These are phyloP conservation scores for Drosophila funebris DNA, from an alignment of 1,140 invertebrate species.

Conservation along the genomic window DNA sequence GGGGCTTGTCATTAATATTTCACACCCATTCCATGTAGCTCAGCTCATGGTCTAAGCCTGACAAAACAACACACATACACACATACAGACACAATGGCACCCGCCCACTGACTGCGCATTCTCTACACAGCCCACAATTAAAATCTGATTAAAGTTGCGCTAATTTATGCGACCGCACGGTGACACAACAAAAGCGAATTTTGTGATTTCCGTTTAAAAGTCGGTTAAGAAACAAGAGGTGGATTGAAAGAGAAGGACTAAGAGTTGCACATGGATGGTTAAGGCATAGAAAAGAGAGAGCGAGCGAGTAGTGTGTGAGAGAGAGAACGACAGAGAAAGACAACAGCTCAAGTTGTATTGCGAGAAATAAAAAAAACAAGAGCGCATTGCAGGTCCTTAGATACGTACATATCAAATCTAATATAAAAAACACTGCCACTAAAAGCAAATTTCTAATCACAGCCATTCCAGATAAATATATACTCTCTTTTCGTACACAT, in stretches of 20 bases:
- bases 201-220: slow-evolving; percentile 26
- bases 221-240: slow-evolving; percentile 1
- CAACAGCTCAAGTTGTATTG: background rate
- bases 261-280: background rate
- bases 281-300: background rate
- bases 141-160: slow-evolving; percentile 81
- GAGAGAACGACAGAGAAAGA: too few relatives aligned
- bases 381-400: background rate
- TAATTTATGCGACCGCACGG: slow-evolving; percentile 80
- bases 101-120: background rate
- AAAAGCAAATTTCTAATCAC: background rate
- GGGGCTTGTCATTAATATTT: slow-evolving; percentile 73
- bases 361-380: background rate
- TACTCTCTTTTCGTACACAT: background rate
- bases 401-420: background rate
- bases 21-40: slow-evolving; percentile 42
- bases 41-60: slow-evolving; percentile 57
- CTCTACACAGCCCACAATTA: slow-evolving; percentile 64
- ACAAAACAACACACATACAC: slow-evolving; percentile 44
- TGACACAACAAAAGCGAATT: slow-evolving; percentile 73
- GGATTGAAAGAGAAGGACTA: background rate
- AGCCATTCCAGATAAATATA: background rate
- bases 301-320: too few relatives aligned
- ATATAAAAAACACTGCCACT: background rate
- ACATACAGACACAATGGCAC: background rate